Evolutionary conservation across 2,888 invertebrate species (phyloP), one percentile per base, ranked within the genome.

Genomic region (Elmis aenea): DNA sequence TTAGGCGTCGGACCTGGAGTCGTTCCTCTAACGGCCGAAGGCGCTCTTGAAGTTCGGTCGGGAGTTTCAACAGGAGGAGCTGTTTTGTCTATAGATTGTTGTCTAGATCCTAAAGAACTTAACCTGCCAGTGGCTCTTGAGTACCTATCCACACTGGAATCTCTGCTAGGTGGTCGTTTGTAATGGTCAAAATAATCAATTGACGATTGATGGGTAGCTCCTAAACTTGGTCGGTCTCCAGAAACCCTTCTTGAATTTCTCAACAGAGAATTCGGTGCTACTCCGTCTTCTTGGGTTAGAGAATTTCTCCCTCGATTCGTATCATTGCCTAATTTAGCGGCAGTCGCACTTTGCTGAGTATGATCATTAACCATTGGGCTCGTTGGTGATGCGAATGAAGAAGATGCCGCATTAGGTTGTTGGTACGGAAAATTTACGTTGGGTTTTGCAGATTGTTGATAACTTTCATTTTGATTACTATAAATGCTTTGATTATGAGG

Each of bases 171-270:
- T 32, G 91, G 89, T 63, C 88, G 75, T 67, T 90, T 89, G 67
- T 95, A 95, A 63, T 95, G 94, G 67, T 94, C 94, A 63, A 92
- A 90, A 60, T 90, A 88, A 67, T 92, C 91, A 60, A 88, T 88
- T 52, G 87, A 85, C 6, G 85, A 75, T 69, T 83, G 75, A 42
- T 74, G 77, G 10, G 62, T 59, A 12, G 43, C 40, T 13, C 57
- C 57, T 30, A 69, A 49, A 62, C 65, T 79, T 16, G 61, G 69
- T 53, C 59, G 71, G 46, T 64, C 68, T 37, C 62, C 64, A 4
- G 66, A 65, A 10, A 70, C 64, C 45, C 72, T 70, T 49, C 72
- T 64, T 14, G 76, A 76, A 46, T 68, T 71, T 51, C 79, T 67
- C 57, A 73, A 61, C 49, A 76, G 61, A 14, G 63, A 21, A 13